phyloP scores from a whole-genome alignment of 2,888 invertebrate species.

The Tetranychus piercei region DNA sequence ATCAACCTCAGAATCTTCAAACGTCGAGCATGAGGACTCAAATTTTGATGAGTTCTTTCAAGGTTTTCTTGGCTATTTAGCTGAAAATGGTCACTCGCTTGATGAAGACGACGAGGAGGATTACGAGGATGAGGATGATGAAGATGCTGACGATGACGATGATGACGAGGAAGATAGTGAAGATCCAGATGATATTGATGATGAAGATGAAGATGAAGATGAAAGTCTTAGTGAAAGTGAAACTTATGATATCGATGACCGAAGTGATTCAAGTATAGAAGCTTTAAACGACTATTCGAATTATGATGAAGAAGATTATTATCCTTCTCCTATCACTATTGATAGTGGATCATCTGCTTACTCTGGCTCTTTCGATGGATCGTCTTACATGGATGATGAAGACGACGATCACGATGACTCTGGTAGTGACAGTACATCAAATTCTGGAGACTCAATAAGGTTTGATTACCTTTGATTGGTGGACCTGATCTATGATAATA shows the following conservation, averaged over 20 bases:
- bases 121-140: background rate
- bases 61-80: background rate
- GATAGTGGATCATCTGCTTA: no score
- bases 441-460: background rate
- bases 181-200: background rate
- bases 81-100: no score
- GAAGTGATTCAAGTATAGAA: background rate
- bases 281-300: background rate
- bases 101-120: conserved; percentile 5
- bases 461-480: no score
- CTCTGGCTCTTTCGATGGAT: no score
- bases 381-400: background rate
- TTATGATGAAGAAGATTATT: background rate
- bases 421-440: background rate
- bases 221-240: background rate
- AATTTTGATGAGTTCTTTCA: background rate
- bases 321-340: no score
- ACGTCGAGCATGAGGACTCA: background rate
- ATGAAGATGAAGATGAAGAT: background rate
- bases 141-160: background rate
- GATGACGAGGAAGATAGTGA: background rate
- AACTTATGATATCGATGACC: background rate
- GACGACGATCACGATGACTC: background rate
- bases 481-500: no score
- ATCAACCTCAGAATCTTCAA: background rate